phyloP scores from a whole-genome alignment of 2,113 vertebrate species.

The Orientallactaga bullata region DNA sequence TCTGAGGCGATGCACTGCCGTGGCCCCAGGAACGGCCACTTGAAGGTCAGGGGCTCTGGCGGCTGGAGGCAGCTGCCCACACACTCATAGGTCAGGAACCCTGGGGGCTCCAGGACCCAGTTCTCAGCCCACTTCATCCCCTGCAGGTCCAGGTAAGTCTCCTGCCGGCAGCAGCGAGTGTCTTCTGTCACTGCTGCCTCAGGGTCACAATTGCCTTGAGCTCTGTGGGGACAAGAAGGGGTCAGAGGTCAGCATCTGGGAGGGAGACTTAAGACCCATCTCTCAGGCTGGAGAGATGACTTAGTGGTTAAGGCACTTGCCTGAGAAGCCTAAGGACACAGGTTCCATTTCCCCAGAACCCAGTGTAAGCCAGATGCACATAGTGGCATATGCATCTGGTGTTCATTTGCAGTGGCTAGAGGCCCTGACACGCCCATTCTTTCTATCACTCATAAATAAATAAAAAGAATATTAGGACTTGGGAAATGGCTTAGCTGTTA shows the following conservation, averaged over 20 bases:
- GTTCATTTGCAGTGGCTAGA: too few species aligned
- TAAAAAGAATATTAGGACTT: too few species aligned
- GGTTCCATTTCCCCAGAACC: too few species aligned
- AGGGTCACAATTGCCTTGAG: slow-evolving; percentile 72
- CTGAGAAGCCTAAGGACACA: not conserved
- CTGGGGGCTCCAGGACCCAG: slow-evolving; percentile 79
- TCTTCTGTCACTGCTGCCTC: accelerated
- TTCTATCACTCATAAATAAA: too few species aligned
- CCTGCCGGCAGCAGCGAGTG: slow-evolving; percentile 72
- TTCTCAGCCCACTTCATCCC: slow-evolving; percentile 71
- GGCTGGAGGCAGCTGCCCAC: slow-evolving; percentile 76
- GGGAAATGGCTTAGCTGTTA: too few species aligned
- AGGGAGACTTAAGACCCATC: not conserved
- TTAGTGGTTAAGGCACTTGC: not conserved
- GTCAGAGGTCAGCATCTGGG: not conserved
- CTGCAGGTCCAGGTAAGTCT: slow-evolving; percentile 75
- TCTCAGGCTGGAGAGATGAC: not conserved
- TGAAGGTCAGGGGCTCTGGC: not conserved
- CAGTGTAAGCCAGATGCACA: too few species aligned
- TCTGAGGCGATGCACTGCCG: slow-evolving; percentile 61
- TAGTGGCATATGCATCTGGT: too few species aligned
- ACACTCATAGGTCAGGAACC: slow-evolving; percentile 73
- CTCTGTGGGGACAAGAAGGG: slow-evolving; percentile 55
- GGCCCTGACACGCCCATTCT: too few species aligned
- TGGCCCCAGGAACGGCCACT: slow-evolving; percentile 55